Conservation (phyloP, 2,113 vertebrate species). For the Burhinus oedicnemus region DNA sequence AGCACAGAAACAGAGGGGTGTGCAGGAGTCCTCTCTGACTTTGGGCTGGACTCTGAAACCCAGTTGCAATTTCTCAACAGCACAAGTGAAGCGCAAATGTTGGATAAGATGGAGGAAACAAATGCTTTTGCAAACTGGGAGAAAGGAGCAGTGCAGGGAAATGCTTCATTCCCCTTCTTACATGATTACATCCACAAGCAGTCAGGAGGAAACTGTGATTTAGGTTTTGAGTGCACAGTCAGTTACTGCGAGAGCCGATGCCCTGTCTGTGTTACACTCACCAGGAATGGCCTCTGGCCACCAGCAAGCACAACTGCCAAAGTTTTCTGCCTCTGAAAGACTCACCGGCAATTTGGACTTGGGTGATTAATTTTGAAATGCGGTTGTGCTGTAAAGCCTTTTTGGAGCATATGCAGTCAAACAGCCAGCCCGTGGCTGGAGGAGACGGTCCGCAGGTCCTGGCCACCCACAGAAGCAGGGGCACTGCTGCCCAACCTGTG, state of each 20-base stretch:
- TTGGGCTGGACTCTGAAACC: not conserved
- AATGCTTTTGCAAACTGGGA: not conserved
- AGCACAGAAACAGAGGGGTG: not conserved
- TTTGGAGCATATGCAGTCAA: not conserved
- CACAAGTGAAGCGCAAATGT: not conserved
- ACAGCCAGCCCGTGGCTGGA: not conserved
- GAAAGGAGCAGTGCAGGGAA: not conserved
- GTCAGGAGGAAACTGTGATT: slow-evolving; percentile 46
- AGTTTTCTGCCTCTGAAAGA: slow-evolving; percentile 45
- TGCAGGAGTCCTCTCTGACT: not conserved
- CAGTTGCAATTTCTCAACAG: not conserved
- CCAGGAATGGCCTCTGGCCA: slow-evolving; percentile 47
- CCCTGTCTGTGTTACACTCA: slow-evolving; percentile 18
- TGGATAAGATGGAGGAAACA: slow-evolving; percentile 20
- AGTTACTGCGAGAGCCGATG: slow-evolving; percentile 20
- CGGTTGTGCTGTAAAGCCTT: not conserved
- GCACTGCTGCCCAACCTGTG: not conserved
- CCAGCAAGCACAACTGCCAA: not conserved
- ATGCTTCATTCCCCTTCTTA: slow-evolving; percentile 36
- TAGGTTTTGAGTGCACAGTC: slow-evolving; percentile 39
- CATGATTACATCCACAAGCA: not conserved
- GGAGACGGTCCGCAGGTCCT: not conserved
- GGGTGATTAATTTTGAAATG: slow-evolving; percentile 59
- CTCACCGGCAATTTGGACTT: slow-evolving; percentile 10
- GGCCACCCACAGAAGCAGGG: not conserved